Evolutionary conservation across 2,113 vertebrate species (phyloP), one percentile per base, ranked within the genome.

Genomic region (Scomber colias): DNA sequence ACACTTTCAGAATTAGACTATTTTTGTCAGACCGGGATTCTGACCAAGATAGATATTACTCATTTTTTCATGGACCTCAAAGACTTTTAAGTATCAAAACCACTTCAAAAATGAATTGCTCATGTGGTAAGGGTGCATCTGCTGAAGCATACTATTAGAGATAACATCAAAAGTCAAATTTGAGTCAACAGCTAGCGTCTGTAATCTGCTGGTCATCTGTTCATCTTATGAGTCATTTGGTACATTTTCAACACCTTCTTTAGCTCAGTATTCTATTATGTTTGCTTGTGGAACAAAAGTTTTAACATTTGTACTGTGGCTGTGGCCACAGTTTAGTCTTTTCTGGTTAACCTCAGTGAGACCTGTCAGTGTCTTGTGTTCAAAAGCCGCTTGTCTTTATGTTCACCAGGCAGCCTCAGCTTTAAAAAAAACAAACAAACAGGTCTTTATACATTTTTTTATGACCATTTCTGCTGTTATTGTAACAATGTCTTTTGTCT

Each of bases 291-390:
- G 51, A 69, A 61, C 5, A 74, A 45, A 35, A 57, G 56, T 59
- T 76, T 72, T 45, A 55, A 49, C 69, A 82, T 83, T 46, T 54
- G 53, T 81, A 71, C 59, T 66, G 75, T 64, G 80, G 86, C 73
- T 86, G 78, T 68, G 79, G 88, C 56, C 31, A 5, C 21, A 71
- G 69, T 81, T 79, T 74, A 71, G 72, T 79, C 71, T 68, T 46
- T 62, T 82, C 71, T 89, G 89, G 89, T 91, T 92, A 90, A 92
- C 92, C 85, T 92, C 89, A 88, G 44, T 11, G 31, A 87, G 77
- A 81, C 77, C 75, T 65, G 86, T 85, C 76, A 15, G 50, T 54
- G 81, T 74, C 73, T 77, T 57, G 45, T 67, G 44, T 76, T 77
- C 64, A 55, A 83, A 57, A 75, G 78, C 60, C 50, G 71, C 73